A percentile compares a stretch with the other conserved stretches of the same genome.
Conservation (phyloP, 2,888 invertebrate genomes). For the Diploptera punctata region DNA sequence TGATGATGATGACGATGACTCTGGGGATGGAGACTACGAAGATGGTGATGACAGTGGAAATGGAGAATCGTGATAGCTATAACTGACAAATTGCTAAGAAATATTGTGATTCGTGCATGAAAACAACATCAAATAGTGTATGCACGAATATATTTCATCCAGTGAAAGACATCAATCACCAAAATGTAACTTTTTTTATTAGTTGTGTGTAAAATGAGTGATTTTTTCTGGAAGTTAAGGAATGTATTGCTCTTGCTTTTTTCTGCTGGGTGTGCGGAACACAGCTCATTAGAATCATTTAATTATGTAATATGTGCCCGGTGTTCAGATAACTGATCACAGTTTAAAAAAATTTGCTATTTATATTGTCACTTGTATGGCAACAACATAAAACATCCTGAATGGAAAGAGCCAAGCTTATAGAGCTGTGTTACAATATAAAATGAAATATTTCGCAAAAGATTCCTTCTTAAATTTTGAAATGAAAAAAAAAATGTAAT, state of each 20-base stretch:
- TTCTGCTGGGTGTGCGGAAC: constrained; percentile 7
- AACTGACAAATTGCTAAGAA: not conserved
- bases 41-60: constrained; percentile 92
- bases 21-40: constrained; percentile 71
- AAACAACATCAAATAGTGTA: not conserved
- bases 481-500: constrained; percentile 10
- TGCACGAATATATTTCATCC: constrained; percentile 10
- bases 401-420: not conserved
- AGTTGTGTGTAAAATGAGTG: constrained; percentile 26
- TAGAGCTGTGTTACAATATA: constrained; percentile 10
- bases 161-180: constrained; percentile 13
- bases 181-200: constrained; percentile 14
- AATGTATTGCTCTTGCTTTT: constrained; percentile 9
- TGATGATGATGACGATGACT: constrained; percentile 70
- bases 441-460: not conserved
- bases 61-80: constrained; percentile 80
- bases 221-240: not conserved
- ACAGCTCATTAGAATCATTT: not conserved
- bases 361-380: not conserved
- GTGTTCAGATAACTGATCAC: not conserved
- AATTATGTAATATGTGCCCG: not conserved
- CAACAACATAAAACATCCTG: not conserved
- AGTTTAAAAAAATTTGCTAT: constrained; percentile 5
- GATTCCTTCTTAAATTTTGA: constrained; percentile 10
- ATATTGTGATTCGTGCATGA: not conserved